Evolutionary conservation across 92 coral and sea anemone species (phyloP).

Genomic region (Palythoa grandis): DNA sequence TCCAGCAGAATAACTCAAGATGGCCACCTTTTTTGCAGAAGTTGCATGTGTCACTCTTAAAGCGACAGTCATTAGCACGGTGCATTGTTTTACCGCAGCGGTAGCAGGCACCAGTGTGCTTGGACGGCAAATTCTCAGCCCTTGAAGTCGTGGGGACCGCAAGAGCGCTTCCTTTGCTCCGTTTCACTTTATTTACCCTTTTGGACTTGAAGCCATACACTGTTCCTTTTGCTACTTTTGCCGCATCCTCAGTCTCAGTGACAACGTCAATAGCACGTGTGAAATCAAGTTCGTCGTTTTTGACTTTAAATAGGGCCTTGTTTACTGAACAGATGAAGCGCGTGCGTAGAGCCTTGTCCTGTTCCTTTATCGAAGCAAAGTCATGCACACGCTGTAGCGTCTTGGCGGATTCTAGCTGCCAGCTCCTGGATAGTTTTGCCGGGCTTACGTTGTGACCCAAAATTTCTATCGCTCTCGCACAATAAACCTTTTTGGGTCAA

Average conservation of each 20-base stretch:
- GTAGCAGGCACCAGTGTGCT: background rate
- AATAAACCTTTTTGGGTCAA: constrained; percentile 8
- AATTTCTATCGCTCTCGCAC: constrained; percentile 40
- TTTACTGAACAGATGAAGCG: constrained; percentile 27
- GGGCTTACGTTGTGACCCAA: constrained; percentile 13
- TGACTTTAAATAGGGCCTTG: background rate
- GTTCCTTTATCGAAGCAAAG: constrained; percentile 28
- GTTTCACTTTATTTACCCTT: background rate
- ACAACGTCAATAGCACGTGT: no score
- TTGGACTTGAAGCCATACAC: background rate
- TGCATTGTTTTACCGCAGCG: background rate
- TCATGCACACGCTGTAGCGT: constrained; percentile 31
- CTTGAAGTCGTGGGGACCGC: background rate
- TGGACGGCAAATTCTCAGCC: background rate
- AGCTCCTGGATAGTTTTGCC: constrained; percentile 25
- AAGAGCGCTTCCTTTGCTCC: background rate
- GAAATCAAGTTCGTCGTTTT: no score
- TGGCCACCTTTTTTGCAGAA: background rate
- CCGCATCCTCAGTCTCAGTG: no score
- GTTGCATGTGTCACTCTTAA: background rate
- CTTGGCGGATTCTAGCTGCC: constrained; percentile 41
- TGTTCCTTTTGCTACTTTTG: background rate
- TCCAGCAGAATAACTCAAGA: constrained; percentile 10
- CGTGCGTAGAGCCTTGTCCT: constrained; percentile 36
- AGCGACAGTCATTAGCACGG: constrained; percentile 12